Conservation (phyloP, 1,140 invertebrate genomes). For the Lordiphosa collinella region DNA sequence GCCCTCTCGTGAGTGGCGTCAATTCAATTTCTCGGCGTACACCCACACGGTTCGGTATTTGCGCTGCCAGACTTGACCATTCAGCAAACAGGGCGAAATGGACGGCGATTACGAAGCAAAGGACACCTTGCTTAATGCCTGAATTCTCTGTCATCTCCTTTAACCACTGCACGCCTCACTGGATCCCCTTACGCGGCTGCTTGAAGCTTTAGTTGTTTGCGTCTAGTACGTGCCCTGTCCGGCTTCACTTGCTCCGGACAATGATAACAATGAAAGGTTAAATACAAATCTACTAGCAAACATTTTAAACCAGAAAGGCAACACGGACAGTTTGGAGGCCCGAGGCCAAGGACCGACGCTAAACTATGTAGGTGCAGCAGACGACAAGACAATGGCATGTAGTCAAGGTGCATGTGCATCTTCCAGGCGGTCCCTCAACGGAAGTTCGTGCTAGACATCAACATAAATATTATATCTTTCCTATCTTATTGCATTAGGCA, state of each 20-base stretch:
- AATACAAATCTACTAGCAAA: conserved; percentile 34
- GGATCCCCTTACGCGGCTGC: not conserved
- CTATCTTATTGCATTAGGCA: too few species aligned
- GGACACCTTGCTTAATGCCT: conserved; percentile 10
- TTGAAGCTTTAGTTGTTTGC: conserved; percentile 18
- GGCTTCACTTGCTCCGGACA: conserved; percentile 11
- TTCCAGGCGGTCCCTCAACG: too few species aligned
- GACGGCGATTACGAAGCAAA: not conserved
- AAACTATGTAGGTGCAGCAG: not conserved
- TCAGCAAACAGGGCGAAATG: not conserved
- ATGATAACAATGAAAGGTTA: conserved; percentile 41
- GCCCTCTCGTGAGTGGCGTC: conserved; percentile 15
- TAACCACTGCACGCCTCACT: conserved; percentile 4
- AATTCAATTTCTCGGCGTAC: conserved; percentile 33
- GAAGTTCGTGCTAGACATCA: too few species aligned
- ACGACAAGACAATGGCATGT: too few species aligned
- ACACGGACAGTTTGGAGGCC: not conserved
- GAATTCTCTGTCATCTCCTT: not conserved
- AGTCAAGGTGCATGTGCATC: too few species aligned
- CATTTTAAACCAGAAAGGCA: conserved; percentile 22
- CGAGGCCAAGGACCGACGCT: not conserved
- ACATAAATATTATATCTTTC: too few species aligned
- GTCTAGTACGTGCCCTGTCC: conserved; percentile 1
- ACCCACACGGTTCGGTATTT: conserved; percentile 16
- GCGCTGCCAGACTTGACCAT: conserved; percentile 4